Evolutionary conservation across 2,113 vertebrate species (phyloP).

Genomic region (Todiramphus chloris): DNA sequence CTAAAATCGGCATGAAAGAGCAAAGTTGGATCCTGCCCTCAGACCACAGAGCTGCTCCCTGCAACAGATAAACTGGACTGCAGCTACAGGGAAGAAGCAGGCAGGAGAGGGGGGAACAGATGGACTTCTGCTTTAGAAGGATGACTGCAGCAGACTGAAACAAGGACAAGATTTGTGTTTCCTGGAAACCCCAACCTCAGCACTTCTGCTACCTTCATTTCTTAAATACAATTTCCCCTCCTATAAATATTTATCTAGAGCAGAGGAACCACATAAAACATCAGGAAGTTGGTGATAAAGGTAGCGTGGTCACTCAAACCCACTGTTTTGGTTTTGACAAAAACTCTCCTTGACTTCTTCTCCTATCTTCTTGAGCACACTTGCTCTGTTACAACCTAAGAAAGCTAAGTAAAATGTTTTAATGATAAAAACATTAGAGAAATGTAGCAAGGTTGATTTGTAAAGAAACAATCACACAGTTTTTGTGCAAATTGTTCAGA

Average conservation of each 20-base stretch:
- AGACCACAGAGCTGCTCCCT: neutral
- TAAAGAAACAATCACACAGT: neutral
- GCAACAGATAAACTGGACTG: neutral
- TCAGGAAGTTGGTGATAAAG: neutral
- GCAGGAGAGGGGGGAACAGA: neutral
- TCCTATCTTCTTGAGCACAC: neutral
- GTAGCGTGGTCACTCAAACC: neutral
- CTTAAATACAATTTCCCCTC: conserved; percentile 31
- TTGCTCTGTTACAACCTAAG: neutral
- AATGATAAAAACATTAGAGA: neutral
- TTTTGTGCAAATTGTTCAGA: conserved; percentile 5
- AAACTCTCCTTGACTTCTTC: neutral
- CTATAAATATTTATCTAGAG: conserved; percentile 47
- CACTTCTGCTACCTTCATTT: conserved; percentile 21
- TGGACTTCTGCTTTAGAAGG: neutral
- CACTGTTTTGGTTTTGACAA: neutral
- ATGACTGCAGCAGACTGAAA: neutral
- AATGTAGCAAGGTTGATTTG: neutral
- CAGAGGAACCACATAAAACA: conserved; percentile 4
- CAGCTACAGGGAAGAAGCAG: neutral
- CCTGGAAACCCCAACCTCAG: conserved; percentile 32
- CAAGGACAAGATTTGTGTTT: conserved; percentile 35
- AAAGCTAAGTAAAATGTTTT: conserved; percentile 1
- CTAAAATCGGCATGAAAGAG: neutral
- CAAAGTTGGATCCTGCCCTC: neutral